Percentiles rank a stretch among this genome's conserved stretches.
Evolutionary conservation across 2,797 vertebrate species (phyloP).

Genomic region (Etheostoma perlongum): DNA sequence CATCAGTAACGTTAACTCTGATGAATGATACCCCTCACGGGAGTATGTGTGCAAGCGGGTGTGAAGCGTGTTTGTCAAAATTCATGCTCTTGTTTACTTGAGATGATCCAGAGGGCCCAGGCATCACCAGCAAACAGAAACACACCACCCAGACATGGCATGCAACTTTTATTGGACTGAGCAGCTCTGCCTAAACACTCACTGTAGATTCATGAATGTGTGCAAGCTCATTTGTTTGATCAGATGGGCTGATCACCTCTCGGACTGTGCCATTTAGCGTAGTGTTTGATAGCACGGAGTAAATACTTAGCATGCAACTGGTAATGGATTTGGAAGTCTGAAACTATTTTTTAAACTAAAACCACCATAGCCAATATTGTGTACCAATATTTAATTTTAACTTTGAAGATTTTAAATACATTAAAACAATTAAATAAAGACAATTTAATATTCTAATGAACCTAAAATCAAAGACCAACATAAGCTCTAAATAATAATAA

Average conservation of each 20-base stretch:
- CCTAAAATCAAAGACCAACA: not conserved
- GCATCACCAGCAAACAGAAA: slow-evolving; percentile 62
- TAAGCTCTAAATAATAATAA: slow-evolving; percentile 4
- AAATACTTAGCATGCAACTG: slow-evolving; percentile 10
- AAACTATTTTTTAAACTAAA: not conserved
- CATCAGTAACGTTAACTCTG: slow-evolving; percentile 73
- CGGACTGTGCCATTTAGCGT: slow-evolving; percentile 47
- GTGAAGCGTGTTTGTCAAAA: slow-evolving; percentile 79
- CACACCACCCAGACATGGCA: slow-evolving; percentile 56
- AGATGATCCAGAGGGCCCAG: slow-evolving; percentile 71
- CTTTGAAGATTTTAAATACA: not conserved
- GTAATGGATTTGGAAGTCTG: slow-evolving; percentile 4
- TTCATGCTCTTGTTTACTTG: slow-evolving; percentile 75
- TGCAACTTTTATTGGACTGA: slow-evolving; percentile 76
- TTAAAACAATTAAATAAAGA: not conserved
- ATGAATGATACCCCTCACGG: slow-evolving; percentile 74
- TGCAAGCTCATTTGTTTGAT: slow-evolving; percentile 55
- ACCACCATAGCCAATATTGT: not conserved
- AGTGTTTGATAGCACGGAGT: slow-evolving; percentile 18
- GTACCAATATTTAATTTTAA: not conserved
- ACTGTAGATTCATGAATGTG: slow-evolving; percentile 29
- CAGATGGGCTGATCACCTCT: slow-evolving; percentile 55
- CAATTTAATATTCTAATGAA: not conserved
- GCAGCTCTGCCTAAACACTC: slow-evolving; percentile 53
- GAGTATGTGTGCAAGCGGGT: slow-evolving; percentile 64